phyloP scores from a whole-genome alignment of 2,113 vertebrate species.

The Plotosus lineatus region DNA sequence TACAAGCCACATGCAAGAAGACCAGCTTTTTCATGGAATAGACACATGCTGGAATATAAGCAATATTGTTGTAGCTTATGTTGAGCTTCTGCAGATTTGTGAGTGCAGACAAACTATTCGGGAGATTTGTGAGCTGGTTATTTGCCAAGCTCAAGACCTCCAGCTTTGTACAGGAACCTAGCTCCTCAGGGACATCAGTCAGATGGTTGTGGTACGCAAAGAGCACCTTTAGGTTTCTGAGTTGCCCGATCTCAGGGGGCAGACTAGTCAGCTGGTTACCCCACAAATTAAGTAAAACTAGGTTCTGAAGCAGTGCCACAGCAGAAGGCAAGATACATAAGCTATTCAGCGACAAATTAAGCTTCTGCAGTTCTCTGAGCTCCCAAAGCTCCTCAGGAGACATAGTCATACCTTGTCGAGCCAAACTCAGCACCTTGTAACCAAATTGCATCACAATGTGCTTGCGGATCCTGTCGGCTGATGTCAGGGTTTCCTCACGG shows the following conservation, averaged over 20 bases:
- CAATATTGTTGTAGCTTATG: conserved; percentile 84
- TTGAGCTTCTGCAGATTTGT: conserved; percentile 81
- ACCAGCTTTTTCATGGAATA: conserved; percentile 81
- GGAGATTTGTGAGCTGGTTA: conserved; percentile 81
- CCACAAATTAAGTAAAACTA: conserved; percentile 85
- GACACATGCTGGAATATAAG: conserved; percentile 81
- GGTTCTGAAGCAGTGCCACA: conserved; percentile 75
- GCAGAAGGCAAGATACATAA: conserved; percentile 76
- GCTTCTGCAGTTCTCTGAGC: conserved; percentile 82
- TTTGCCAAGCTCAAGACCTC: conserved; percentile 88
- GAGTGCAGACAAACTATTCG: conserved; percentile 74
- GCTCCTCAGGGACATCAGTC: conserved; percentile 82
- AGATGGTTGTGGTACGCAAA: conserved; percentile 85
- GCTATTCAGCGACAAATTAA: conserved; percentile 87
- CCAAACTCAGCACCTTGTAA: conserved; percentile 79
- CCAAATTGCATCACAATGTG: conserved; percentile 65
- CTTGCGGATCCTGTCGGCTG: conserved; percentile 61
- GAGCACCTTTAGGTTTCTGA: conserved; percentile 81
- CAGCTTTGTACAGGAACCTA: conserved; percentile 80
- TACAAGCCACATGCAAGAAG: conserved; percentile 86
- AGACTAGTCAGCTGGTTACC: conserved; percentile 82
- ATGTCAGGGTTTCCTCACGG: conserved; percentile 71
- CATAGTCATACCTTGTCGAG: conserved; percentile 81
- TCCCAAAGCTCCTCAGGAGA: conserved; percentile 85
- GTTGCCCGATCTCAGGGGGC: conserved; percentile 81